A percentile compares a stretch with the other conserved stretches of the same genome.
phyloP scores from a whole-genome alignment of 2,888 invertebrate species.

The Neoaliturus tenellus region DNA sequence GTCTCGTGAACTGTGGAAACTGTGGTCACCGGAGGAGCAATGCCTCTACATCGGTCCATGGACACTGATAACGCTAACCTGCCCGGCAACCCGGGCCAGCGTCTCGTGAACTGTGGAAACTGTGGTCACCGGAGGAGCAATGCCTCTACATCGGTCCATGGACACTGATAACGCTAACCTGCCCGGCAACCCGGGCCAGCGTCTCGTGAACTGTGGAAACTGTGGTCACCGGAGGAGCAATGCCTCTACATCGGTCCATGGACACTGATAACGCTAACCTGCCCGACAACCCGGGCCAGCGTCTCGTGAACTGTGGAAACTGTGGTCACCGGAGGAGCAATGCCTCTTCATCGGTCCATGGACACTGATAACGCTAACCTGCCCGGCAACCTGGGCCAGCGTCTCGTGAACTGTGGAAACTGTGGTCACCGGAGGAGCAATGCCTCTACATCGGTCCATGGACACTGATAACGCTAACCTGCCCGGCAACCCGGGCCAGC shows the following conservation, averaged over 20 bases:
- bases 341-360: not conserved
- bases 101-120: not conserved
- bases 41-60: not conserved
- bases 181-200: not conserved
- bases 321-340: not conserved
- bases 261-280: not conserved
- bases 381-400: not conserved
- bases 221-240: not conserved
- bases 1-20: not conserved
- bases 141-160: not conserved
- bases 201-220: not conserved
- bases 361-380: not conserved
- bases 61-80: not conserved
- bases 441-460: not conserved
- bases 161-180: no score
- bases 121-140: not conserved
- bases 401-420: not conserved
- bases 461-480: constrained; percentile 42
- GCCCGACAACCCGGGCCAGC: not conserved
- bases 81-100: no score
- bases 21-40: not conserved
- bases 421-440: not conserved
- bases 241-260: not conserved
- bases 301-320: not conserved
- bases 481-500: not conserved